Evolutionary conservation across 2,113 vertebrate species (phyloP).

Genomic region (Elgaria multicarinata): DNA sequence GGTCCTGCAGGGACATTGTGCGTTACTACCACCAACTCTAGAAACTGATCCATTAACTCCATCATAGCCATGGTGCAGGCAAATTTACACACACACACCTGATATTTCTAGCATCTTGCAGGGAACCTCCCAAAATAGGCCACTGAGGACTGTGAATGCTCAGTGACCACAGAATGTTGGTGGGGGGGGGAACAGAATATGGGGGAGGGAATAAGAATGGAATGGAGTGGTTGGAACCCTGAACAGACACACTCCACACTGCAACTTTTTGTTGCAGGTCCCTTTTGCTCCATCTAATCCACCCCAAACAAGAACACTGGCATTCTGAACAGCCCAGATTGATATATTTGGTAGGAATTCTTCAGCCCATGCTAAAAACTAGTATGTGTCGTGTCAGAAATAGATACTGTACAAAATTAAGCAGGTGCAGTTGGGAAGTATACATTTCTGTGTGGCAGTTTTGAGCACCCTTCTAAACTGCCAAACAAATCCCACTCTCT

Average conservation of each 20-base stretch:
- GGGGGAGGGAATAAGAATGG: no score
- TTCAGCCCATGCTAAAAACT: neutral
- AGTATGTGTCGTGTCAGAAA: neutral
- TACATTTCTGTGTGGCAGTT: neutral
- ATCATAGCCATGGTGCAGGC: neutral
- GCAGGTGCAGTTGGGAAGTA: neutral
- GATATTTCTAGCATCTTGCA: neutral
- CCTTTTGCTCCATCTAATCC: neutral
- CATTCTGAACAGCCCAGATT: neutral
- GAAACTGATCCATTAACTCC: neutral
- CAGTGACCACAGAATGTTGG: no score
- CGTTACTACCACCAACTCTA: neutral
- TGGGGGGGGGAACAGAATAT: no score
- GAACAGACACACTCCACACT: no score
- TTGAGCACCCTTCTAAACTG: fast-evolving
- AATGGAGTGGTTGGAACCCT: no score
- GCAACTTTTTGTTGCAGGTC: no score
- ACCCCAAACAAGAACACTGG: neutral
- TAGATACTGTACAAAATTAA: neutral
- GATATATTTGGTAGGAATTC: neutral
- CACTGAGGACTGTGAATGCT: no score
- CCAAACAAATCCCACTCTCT: neutral
- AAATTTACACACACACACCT: neutral
- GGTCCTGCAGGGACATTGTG: constrained; percentile 76
- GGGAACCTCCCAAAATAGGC: neutral